These are phyloP conservation scores for Siniperca knerii DNA, from an alignment of 2,113 vertebrate species.

Conservation along the genomic window DNA sequence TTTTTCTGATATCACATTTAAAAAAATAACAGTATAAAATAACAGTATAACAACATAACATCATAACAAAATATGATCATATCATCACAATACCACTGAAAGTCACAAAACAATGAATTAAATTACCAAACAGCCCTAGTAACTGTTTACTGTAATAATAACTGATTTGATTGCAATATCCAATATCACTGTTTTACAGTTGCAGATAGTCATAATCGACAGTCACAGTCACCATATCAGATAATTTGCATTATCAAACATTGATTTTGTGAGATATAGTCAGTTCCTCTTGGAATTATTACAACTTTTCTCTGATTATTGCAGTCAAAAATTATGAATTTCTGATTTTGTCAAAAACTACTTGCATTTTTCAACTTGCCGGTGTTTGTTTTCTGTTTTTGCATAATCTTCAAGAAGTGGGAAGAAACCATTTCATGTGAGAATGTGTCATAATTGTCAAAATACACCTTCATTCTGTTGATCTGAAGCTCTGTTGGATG, in stretches of 20 bases:
- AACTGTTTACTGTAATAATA: neutral
- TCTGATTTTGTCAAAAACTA: neutral
- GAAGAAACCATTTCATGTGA: neutral
- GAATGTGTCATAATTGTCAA: neutral
- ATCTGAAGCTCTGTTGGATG: too few relatives aligned
- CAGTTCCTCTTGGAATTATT: neutral
- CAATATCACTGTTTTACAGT: neutral
- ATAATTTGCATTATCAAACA: neutral
- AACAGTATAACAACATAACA: neutral
- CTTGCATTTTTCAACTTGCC: neutral
- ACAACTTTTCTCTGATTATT: neutral
- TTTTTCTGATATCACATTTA: neutral
- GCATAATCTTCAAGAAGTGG: too few relatives aligned
- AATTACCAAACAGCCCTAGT: too few relatives aligned
- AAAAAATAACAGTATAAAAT: too few relatives aligned
- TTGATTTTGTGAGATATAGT: neutral
- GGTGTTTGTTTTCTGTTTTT: neutral
- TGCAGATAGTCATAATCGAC: neutral
- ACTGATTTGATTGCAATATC: neutral
- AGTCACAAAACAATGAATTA: neutral
- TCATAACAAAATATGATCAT: neutral
- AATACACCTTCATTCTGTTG: neutral
- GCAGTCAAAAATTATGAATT: neutral
- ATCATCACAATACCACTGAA: neutral
- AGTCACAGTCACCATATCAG: neutral